Evolutionary conservation across 1,140 invertebrate genomes (phyloP), one percentile per base, ranked within the genome.

Genomic region (Heliconius hewitsoni): DNA sequence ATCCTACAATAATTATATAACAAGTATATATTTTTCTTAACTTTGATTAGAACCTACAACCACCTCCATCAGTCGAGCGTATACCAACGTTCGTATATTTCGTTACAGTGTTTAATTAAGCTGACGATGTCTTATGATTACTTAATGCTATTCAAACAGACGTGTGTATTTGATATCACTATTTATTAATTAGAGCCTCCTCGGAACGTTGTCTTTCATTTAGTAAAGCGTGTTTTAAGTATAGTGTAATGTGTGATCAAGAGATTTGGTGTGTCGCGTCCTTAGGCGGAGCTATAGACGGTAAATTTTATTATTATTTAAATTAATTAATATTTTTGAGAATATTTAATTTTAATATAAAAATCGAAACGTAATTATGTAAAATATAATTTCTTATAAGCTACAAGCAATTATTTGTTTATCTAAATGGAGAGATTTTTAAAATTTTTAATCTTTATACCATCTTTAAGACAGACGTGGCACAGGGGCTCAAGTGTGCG

Each of bases 141-240:
- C 60, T 30, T 66, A 66, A 66, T 30, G 27, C 27, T 66, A 27
- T 66, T 66, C 3, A 66, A 66, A 66, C 60, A 66, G 4, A 0
- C 27, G 27, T 66, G 57, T 30, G 23, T 66, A 6, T 66, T 66
- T 66, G 60, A 66, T 30, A 23, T 66, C 60, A 57, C 55, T n/a
- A 66, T 66, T 66, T 66, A 66, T 30, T 66, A 66, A 66, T 66
- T 66, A 66, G 60, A 66, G 60, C 60, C 27, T 66, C 23, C 57
- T 66, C 27, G 30, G 23, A 66, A 30, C 60, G 60, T 30, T 71
- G 76, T 76, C 81, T 82, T 80, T 83, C 76, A 83, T 79, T 79
- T 77, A 78, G 73, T 76, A 77, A 72, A 83, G 82, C 73, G 74
- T 79, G 42, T 66, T 27, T 66, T 66, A 66, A 27, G 60, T 1